phyloP scores from a whole-genome alignment of 2,797 vertebrate genomes.

The Coracias cyanogaster region DNA sequence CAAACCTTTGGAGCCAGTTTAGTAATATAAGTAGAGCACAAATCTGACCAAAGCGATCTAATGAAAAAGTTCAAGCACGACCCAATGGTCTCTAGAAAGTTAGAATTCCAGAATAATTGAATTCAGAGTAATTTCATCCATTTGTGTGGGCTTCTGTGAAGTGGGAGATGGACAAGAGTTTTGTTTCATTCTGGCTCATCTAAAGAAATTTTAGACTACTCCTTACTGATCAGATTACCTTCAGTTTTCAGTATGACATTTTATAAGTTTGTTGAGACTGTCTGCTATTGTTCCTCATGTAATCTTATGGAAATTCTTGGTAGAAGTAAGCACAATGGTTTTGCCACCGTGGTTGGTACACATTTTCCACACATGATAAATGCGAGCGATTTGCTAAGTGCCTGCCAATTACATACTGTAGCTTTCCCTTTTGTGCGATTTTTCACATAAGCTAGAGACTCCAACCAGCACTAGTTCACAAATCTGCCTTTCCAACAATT shows the following conservation, averaged over 20 bases:
- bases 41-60: conserved; percentile 63
- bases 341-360: not conserved
- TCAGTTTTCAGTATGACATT: conserved; percentile 53
- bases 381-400: conserved; percentile 42
- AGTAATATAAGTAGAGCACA: conserved; percentile 70
- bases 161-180: conserved; percentile 71
- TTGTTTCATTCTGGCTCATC: conserved; percentile 71
- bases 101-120: conserved; percentile 75
- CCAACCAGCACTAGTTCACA: not conserved
- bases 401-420: conserved; percentile 43
- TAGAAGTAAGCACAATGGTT: conserved; percentile 21
- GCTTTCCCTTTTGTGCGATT: conserved; percentile 46
- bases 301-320: conserved; percentile 61
- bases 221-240: conserved; percentile 58
- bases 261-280: conserved; percentile 34
- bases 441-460: conserved; percentile 56
- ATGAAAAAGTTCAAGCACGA: conserved; percentile 67
- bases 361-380: conserved; percentile 40
- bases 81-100: conserved; percentile 66
- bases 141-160: conserved; percentile 74
- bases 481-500: conserved; percentile 67
- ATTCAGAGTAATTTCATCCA: conserved; percentile 74
- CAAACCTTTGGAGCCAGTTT: conserved; percentile 69
- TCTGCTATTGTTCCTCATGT: conserved; percentile 43
- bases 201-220: conserved; percentile 68